Evolutionary conservation across 2,888 invertebrate species (phyloP).

Genomic region (Mongoloraphidia duomilia): DNA sequence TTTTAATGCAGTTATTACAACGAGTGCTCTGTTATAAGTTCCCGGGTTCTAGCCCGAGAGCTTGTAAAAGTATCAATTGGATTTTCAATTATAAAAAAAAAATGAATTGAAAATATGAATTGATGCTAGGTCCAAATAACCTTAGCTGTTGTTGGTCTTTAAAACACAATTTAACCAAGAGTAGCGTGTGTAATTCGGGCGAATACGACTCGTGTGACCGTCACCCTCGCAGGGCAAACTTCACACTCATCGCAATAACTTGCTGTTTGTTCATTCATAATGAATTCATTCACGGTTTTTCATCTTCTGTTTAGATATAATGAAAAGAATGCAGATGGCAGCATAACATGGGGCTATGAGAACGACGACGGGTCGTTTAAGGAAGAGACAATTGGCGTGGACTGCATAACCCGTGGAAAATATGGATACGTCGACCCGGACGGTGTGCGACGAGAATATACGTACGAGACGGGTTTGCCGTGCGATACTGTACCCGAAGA

Average conservation of each 20-base stretch:
- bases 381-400: conserved; percentile 66
- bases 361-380: conserved; percentile 80
- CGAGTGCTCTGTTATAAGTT: too few relatives aligned
- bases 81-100: too few relatives aligned
- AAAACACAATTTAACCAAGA: too few relatives aligned
- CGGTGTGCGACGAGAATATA: conserved; percentile 65
- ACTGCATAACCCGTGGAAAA: conserved; percentile 52
- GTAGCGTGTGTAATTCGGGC: too few relatives aligned
- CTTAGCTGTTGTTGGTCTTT: too few relatives aligned
- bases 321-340: conserved; percentile 67
- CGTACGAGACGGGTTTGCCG: conserved; percentile 65
- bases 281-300: too few relatives aligned
- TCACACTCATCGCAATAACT: neutral
- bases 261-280: conserved; percentile 6
- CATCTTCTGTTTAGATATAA: conserved; percentile 39
- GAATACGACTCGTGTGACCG: too few relatives aligned
- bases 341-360: conserved; percentile 79
- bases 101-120: too few relatives aligned
- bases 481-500: conserved; percentile 42
- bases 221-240: neutral
- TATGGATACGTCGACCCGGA: conserved; percentile 79
- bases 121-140: too few relatives aligned
- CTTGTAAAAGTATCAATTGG: too few relatives aligned
- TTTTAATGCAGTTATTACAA: too few relatives aligned
- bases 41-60: too few relatives aligned